Evolutionary conservation across 2,888 invertebrate genomes (phyloP).

Genomic region (Hydropsyche betteni): DNA sequence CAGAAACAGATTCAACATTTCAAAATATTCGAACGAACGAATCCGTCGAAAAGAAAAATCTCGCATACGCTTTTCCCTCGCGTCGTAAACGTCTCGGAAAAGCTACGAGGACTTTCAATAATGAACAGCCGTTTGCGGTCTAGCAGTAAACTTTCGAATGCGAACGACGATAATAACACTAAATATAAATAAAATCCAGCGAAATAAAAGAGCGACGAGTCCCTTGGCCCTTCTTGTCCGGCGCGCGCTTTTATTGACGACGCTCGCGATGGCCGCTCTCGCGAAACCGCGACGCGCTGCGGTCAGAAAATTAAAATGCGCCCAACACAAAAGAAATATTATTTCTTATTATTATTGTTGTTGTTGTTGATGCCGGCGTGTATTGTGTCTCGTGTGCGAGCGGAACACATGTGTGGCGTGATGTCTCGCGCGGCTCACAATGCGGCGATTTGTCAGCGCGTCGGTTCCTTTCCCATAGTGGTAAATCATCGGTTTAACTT

Average conservation of each 20-base stretch:
- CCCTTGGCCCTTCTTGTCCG: no score
- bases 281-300: conserved; percentile 58
- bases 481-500: no score
- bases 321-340: conserved; percentile 51
- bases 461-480: no score
- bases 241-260: no score
- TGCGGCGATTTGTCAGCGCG: conserved; percentile 40
- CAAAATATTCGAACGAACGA: neutral
- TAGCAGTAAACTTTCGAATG: conserved; percentile 61
- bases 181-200: neutral
- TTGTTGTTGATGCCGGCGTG: conserved; percentile 1
- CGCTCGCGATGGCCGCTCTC: conserved; percentile 16
- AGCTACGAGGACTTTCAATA: conserved; percentile 49
- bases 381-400: neutral
- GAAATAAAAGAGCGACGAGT: no score
- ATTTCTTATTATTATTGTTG: conserved; percentile 31
- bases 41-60: neutral
- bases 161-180: conserved; percentile 54
- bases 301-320: conserved; percentile 68
- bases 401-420: neutral
- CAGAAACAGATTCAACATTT: neutral
- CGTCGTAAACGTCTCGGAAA: conserved; percentile 14
- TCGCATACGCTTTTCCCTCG: conserved; percentile 3
- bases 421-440: conserved; percentile 33
- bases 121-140: conserved; percentile 64